A percentile compares a stretch with the other conserved stretches of the same genome.
phyloP scores from a whole-genome alignment of 1,140 invertebrate species.

The Drosophila jambulina region DNA sequence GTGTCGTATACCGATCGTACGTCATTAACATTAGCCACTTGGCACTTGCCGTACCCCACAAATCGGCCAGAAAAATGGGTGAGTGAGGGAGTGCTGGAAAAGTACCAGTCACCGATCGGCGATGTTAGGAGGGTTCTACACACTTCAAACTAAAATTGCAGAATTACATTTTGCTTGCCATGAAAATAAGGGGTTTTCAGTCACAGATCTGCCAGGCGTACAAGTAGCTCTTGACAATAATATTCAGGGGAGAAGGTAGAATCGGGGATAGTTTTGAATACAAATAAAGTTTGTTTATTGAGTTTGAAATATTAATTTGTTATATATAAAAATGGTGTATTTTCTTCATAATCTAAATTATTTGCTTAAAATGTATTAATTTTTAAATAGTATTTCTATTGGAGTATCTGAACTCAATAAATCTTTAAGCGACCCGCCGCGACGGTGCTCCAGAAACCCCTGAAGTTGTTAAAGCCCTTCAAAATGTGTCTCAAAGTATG shows the following conservation, averaged over 20 bases:
- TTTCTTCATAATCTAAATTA: neutral
- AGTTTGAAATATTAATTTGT: neutral
- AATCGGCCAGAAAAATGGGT: conserved; percentile 56
- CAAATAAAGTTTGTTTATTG: neutral
- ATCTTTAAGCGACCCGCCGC: no score
- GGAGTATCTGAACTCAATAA: neutral
- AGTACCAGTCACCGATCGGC: conserved; percentile 17
- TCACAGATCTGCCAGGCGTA: no score
- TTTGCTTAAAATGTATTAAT: neutral
- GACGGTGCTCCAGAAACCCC: no score
- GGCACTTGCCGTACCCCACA: conserved; percentile 34
- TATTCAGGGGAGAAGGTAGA: neutral
- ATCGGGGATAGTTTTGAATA: neutral
- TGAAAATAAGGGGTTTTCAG: neutral
- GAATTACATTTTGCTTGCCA: neutral
- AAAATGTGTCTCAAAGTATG: no score
- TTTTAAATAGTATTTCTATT: neutral
- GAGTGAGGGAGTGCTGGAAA: conserved; percentile 55
- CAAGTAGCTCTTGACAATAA: neutral
- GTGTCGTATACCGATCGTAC: conserved; percentile 50
- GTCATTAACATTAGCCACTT: conserved; percentile 61
- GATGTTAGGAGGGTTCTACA: conserved; percentile 49
- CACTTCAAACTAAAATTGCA: neutral
- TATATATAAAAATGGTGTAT: neutral
- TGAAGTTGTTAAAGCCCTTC: no score